Evolutionary conservation across 37 sponge, comb jelly and placozoan species (phyloP), one percentile per base, ranked within the genome.

Genomic region (Spongilla lacustris): DNA sequence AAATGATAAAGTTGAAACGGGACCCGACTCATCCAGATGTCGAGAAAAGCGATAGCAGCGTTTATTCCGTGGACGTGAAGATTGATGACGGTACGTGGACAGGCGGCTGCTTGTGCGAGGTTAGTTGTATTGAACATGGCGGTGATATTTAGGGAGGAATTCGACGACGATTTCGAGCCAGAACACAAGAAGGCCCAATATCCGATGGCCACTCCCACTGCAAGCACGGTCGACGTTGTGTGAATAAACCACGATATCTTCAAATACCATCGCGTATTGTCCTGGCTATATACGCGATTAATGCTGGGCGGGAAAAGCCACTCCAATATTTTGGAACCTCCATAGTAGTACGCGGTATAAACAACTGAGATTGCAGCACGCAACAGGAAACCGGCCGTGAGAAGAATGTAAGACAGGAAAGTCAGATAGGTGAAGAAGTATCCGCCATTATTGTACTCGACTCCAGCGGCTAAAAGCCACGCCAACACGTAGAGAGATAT

Each of bases 41-140:
- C 95, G 19, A 81, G 17, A 2, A 88, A 4, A 4, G 68, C 78
- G 35, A 94, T 30, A 11, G 85, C 0, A 8, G 31, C n/a, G 33
- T 91, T 88, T 9, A 94, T 32, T 3, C 89, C 89, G 30, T 94
- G 95, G 1, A 94, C 35, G 29, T 88, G 86, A 0, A 94, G 11
- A 27, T 81, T 35, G 26, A 12, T 5, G 14, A 17, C 58, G 19
- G 58, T 58, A 17, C 1, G 58, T 19, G 1, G 58, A 17, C 58
- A 67, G 22, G 58, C n/a, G 0, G 75, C 25, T 50, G 67, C 33
- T 9, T 24, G 1, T 11, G 75, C 49, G 9, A 29, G 26, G 67
- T n/a, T 74, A 21, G 26, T 79, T 58, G 12, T 17, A 58, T 58
- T 58, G 21, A 13, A 41, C 3, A 6, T 58, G 58, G 14, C 1